phyloP scores from a whole-genome alignment of 1,140 invertebrate species.

The Brachionus paranguensis region DNA sequence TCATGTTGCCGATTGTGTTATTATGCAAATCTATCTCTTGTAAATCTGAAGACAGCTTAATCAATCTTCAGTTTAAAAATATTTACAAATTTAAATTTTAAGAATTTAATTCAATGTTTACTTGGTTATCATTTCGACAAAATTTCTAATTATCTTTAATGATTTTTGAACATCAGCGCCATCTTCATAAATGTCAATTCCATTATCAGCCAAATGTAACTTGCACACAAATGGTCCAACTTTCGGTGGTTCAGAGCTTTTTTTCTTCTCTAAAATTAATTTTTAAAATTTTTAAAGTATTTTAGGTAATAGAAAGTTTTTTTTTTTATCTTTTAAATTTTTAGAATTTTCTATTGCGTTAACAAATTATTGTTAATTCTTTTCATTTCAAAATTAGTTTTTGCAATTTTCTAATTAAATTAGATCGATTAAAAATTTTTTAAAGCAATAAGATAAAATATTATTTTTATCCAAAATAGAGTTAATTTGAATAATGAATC shows the following conservation, averaged over 20 bases:
- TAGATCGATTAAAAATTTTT: too few relatives aligned
- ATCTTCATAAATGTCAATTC: constrained; percentile 48
- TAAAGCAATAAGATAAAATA: too few relatives aligned
- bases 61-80: constrained; percentile 42
- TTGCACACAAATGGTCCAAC: constrained; percentile 54
- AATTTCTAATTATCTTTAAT: constrained; percentile 40
- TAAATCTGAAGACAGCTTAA: constrained; percentile 49
- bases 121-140: neutral
- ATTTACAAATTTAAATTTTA: neutral
- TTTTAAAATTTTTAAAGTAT: neutral
- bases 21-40: constrained; percentile 53
- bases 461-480: too few relatives aligned
- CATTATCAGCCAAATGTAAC: constrained; percentile 54
- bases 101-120: neutral
- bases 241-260: constrained; percentile 46
- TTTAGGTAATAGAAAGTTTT: too few relatives aligned
- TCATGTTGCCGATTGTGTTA: constrained; percentile 53
- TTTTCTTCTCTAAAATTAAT: constrained; percentile 48
- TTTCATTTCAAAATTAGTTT: neutral
- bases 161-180: constrained; percentile 46
- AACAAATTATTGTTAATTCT: neutral
- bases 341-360: too few relatives aligned
- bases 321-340: neutral
- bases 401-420: neutral
- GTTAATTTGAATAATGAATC: too few relatives aligned